Evolutionary conservation across 1,140 invertebrate species (phyloP).

Genomic region (Conus betulinus): DNA sequence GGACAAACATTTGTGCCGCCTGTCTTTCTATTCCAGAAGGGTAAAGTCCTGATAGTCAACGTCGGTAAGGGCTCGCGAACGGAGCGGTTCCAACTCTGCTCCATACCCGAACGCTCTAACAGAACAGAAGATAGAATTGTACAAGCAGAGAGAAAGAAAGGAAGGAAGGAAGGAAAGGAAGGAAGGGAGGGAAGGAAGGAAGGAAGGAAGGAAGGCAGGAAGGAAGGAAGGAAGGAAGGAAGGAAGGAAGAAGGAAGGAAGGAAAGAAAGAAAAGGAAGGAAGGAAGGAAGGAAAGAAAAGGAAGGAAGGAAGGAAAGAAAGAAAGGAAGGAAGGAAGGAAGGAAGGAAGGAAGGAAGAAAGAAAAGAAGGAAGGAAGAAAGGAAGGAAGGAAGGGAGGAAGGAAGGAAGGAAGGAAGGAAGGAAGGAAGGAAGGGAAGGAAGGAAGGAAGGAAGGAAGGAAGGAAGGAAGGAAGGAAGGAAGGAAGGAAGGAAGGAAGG

Average conservation of each 20-base stretch:
- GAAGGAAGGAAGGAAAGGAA: too few species aligned
- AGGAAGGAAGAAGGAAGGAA: not conserved
- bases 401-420: not conserved
- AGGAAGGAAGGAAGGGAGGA: not conserved
- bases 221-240: too few species aligned
- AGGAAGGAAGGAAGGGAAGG: not conserved
- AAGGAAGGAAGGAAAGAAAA: not conserved
- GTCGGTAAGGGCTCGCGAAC: too few species aligned
- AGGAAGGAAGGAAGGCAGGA: too few species aligned
- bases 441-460: not conserved
- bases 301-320: not conserved
- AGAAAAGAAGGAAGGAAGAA: not conserved
- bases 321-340: not conserved
- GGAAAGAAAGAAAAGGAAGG: not conserved
- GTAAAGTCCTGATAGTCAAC: too few species aligned
- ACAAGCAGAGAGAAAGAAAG: too few species aligned
- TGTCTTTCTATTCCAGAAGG: too few species aligned
- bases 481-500: not conserved
- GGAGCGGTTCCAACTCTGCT: too few species aligned
- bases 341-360: not conserved
- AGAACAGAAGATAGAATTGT: too few species aligned
- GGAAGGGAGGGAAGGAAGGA: too few species aligned
- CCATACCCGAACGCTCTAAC: too few species aligned
- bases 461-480: not conserved
- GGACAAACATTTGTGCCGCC: too few species aligned